Evolutionary conservation across 92 coral and sea anemone genomes (phyloP).

Genomic region (Nematostella vectensis): DNA sequence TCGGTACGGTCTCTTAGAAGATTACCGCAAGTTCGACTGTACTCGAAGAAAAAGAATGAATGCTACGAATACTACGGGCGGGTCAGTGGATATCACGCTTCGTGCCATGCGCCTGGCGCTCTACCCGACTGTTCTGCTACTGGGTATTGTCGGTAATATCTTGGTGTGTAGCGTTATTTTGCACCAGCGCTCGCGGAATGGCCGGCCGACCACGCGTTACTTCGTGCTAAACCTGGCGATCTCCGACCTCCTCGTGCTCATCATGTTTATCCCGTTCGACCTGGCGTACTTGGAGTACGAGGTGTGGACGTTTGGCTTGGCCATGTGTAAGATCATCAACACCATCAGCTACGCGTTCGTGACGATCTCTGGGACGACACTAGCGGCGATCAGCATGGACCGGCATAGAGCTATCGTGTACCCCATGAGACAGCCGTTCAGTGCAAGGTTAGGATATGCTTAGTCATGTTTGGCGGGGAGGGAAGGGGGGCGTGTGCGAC

Average conservation of each 20-base stretch:
- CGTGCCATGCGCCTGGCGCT: constrained; percentile 24
- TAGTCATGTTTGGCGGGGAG: no score
- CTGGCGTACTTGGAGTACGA: constrained; percentile 20
- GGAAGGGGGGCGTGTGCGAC: no score
- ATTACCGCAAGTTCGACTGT: no score
- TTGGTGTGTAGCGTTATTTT: constrained; percentile 9
- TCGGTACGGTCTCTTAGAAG: no score
- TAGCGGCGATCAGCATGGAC: constrained; percentile 29
- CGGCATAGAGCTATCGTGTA: constrained; percentile 30
- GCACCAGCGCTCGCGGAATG: not conserved
- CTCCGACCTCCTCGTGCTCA: constrained; percentile 22
- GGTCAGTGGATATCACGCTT: constrained; percentile 15
- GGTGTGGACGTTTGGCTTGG: constrained; percentile 31
- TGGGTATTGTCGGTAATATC: constrained; percentile 20
- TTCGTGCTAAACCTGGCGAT: constrained; percentile 28
- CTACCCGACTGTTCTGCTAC: constrained; percentile 10
- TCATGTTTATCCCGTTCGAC: constrained; percentile 31
- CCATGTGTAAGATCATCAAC: constrained; percentile 22
- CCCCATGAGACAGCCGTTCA: constrained; percentile 22
- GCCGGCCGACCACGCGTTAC: constrained; percentile 7
- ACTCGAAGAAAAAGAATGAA: constrained; percentile 10
- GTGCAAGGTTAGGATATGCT: constrained; percentile 16
- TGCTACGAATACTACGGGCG: constrained; percentile 8
- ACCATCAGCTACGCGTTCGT: constrained; percentile 32
- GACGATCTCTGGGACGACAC: constrained; percentile 28